These are phyloP conservation scores for Calypte anna DNA, from an alignment of 2,113 vertebrate species.

Conservation along the genomic window DNA sequence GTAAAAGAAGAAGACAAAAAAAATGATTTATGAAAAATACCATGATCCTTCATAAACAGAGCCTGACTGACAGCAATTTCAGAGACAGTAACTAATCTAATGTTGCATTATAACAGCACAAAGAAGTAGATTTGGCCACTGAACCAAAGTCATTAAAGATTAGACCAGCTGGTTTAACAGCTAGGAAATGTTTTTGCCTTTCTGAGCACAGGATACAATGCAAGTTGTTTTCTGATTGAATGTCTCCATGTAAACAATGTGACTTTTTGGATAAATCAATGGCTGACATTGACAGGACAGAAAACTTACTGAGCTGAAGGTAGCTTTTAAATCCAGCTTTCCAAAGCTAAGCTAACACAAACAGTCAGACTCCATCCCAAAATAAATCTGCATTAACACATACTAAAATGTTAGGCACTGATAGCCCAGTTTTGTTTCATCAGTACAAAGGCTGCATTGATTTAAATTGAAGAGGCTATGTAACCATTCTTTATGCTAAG, in stretches of 20 bases:
- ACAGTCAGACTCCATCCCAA: not conserved
- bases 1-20: slow-evolving; percentile 22
- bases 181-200: slow-evolving; percentile 68
- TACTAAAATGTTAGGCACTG: not conserved
- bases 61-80: slow-evolving; percentile 22
- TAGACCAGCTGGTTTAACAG: slow-evolving; percentile 71
- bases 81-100: slow-evolving; percentile 56
- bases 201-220: slow-evolving; percentile 64
- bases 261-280: slow-evolving; percentile 60
- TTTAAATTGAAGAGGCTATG: not conserved
- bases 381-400: not conserved
- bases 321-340: slow-evolving; percentile 56
- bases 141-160: slow-evolving; percentile 70
- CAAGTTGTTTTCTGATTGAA: slow-evolving; percentile 66
- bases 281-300: slow-evolving; percentile 57
- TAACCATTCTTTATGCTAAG: not conserved
- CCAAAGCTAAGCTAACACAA: slow-evolving; percentile 36
- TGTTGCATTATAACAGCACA: slow-evolving; percentile 46
- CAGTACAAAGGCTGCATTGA: not conserved
- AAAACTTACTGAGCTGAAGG: slow-evolving; percentile 43
- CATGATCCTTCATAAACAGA: slow-evolving; percentile 42
- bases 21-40: slow-evolving; percentile 68
- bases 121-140: slow-evolving; percentile 62
- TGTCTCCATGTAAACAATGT: slow-evolving; percentile 58
- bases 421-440: not conserved